These are phyloP conservation scores for Papilio helenus DNA, from an alignment of 1,140 invertebrate genomes.

Conservation along the genomic window DNA sequence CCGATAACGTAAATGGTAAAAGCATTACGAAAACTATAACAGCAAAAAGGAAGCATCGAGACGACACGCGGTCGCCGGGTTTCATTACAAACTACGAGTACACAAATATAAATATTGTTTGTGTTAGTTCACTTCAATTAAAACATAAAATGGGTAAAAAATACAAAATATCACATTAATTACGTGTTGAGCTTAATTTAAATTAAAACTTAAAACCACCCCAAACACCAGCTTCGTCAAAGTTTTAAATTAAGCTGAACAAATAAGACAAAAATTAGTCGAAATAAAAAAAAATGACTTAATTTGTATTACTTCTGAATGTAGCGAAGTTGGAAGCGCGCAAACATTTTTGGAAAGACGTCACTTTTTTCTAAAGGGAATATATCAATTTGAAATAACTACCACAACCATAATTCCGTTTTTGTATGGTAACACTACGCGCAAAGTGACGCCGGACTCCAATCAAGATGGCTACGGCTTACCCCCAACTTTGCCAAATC, in stretches of 20 bases:
- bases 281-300: constrained; percentile 48
- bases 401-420: constrained; percentile 80
- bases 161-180: constrained; percentile 83
- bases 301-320: constrained; percentile 37
- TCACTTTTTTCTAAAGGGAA: constrained; percentile 67
- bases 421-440: constrained; percentile 71
- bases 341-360: constrained; percentile 52
- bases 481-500: constrained; percentile 50
- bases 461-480: constrained; percentile 43
- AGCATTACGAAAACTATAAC: constrained; percentile 74
- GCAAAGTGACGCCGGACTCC: constrained; percentile 52
- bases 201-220: constrained; percentile 61
- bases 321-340: constrained; percentile 47
- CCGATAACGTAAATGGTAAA: constrained; percentile 75
- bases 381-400: constrained; percentile 80
- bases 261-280: constrained; percentile 70
- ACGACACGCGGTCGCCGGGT: constrained; percentile 53
- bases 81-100: constrained; percentile 56
- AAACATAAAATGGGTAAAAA: constrained; percentile 75
- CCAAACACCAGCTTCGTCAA: constrained; percentile 50
- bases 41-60: constrained; percentile 76
- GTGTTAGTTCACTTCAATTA: constrained; percentile 66
- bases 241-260: constrained; percentile 81
- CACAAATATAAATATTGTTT: constrained; percentile 72
- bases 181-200: constrained; percentile 83